Conservation (phyloP, 2,797 vertebrate species). For the Dermochelys coriacea region DNA sequence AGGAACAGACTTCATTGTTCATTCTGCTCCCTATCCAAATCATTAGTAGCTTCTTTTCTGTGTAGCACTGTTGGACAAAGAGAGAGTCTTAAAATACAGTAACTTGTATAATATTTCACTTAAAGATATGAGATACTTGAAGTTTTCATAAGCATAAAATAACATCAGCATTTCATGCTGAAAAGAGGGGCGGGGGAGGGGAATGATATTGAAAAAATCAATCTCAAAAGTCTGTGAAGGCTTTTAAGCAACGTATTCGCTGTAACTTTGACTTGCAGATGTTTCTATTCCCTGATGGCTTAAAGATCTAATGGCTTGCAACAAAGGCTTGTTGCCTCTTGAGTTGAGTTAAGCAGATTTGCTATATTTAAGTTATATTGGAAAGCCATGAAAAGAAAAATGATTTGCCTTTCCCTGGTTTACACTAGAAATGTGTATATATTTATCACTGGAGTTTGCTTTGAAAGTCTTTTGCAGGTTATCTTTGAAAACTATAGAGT, state of each 20-base stretch:
- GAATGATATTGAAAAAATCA: not conserved
- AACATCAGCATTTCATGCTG: not conserved
- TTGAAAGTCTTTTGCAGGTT: not conserved
- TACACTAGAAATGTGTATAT: not conserved
- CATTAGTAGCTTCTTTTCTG: not conserved
- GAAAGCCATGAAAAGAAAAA: not conserved
- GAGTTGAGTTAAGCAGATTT: constrained; percentile 3
- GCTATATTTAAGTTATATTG: not conserved
- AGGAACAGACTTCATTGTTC: not conserved
- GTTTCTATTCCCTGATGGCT: constrained; percentile 8
- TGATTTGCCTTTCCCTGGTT: not conserved
- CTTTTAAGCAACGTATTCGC: not conserved
- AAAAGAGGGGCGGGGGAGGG: not conserved
- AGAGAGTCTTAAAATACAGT: not conserved
- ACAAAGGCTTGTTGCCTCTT: not conserved
- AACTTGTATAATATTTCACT: not conserved
- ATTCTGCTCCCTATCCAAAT: not conserved
- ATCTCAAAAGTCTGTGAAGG: not conserved
- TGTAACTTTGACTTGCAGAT: not conserved
- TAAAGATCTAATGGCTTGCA: not conserved
- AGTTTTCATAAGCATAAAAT: not conserved
- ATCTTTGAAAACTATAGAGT: not conserved
- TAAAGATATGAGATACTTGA: not conserved
- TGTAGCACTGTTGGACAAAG: not conserved
- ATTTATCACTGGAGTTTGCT: not conserved